Conservation (phyloP, 1,140 invertebrate species). For the Drosophila subobscura region DNA sequence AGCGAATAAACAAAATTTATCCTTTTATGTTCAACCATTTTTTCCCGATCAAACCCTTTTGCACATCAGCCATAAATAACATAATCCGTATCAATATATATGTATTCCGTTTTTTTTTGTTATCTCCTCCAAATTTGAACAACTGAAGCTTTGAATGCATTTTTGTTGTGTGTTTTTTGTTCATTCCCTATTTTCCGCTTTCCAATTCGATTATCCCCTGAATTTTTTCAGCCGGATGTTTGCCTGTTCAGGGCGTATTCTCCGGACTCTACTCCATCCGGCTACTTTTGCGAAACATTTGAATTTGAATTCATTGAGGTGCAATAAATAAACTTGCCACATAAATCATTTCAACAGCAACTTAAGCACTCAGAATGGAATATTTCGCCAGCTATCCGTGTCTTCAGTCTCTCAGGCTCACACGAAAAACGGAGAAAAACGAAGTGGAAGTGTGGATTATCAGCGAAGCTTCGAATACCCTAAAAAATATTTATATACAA, state of each 20-base stretch:
- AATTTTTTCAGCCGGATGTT: constrained; percentile 27
- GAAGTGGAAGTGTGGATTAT: neutral
- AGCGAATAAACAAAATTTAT: constrained; percentile 41
- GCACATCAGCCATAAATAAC: constrained; percentile 49
- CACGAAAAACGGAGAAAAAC: constrained; percentile 8
- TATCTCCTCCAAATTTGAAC: constrained; percentile 10
- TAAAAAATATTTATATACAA: neutral
- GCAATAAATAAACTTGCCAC: constrained; percentile 66
- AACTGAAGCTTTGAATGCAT: constrained; percentile 49
- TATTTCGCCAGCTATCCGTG: constrained; percentile 27
- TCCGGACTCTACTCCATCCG: constrained; percentile 1
- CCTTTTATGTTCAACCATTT: constrained; percentile 28
- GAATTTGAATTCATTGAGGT: constrained; percentile 68
- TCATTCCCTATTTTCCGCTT: constrained; percentile 48
- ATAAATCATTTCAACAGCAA: constrained; percentile 67
- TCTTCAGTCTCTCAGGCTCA: constrained; percentile 38
- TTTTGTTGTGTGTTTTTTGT: constrained; percentile 35
- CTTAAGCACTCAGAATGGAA: constrained; percentile 47
- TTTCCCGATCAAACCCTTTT: constrained; percentile 14
- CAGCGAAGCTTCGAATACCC: neutral
- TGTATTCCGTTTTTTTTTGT: constrained; percentile 2
- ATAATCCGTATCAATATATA: constrained; percentile 51
- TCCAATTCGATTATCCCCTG: constrained; percentile 54
- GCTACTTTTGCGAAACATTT: constrained; percentile 39
- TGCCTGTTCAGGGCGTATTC: constrained; percentile 23